phyloP scores from a whole-genome alignment of 2,888 invertebrate species.

The Ectobius pallidus region DNA sequence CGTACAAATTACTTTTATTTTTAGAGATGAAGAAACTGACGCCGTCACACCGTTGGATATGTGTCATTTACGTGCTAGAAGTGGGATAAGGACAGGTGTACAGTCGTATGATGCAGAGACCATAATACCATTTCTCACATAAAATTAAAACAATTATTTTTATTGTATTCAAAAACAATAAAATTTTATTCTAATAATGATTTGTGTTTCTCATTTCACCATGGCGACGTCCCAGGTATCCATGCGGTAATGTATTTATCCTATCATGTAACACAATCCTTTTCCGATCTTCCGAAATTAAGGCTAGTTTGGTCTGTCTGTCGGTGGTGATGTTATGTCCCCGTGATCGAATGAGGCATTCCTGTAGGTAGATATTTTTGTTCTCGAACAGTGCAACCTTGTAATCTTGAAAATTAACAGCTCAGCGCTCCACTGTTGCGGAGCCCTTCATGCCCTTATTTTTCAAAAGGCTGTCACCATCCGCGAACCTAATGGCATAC shows the following conservation, averaged over 20 bases:
- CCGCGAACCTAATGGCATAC: too few species aligned
- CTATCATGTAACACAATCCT: not conserved
- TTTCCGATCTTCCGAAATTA: too few species aligned
- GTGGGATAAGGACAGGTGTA: not conserved
- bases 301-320: too few species aligned
- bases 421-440: not conserved
- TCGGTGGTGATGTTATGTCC: too few species aligned
- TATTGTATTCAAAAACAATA: not conserved
- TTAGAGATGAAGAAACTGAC: too few species aligned
- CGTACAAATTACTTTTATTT: too few species aligned
- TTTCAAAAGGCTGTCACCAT: not conserved
- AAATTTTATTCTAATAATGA: not conserved
- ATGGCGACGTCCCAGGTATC: too few species aligned
- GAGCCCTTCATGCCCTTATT: not conserved
- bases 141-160: not conserved
- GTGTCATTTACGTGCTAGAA: not conserved
- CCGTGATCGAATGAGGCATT: not conserved
- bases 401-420: not conserved
- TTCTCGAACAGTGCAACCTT: not conserved
- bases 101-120: not conserved
- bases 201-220: not conserved
- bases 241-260: too few species aligned
- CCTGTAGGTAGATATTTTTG: too few species aligned
- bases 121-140: not conserved
- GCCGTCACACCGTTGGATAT: not conserved